Conservation (phyloP, 1,140 invertebrate genomes). For the Drosophila pseudoananassae region DNA sequence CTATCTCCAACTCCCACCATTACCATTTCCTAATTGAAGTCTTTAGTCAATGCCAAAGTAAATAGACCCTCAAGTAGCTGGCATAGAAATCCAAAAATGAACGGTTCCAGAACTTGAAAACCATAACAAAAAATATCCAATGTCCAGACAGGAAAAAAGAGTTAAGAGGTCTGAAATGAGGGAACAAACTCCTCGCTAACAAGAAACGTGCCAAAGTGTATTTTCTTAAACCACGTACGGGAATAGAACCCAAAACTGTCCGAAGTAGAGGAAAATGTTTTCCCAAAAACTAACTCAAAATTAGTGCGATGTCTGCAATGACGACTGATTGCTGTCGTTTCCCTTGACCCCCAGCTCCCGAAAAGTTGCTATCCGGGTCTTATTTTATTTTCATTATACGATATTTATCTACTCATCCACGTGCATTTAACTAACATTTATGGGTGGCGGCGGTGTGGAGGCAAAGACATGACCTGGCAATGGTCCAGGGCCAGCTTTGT, state of each 20-base stretch:
- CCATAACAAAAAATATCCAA: constrained; percentile 40
- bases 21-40: constrained; percentile 50
- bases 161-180: not conserved
- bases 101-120: constrained; percentile 1
- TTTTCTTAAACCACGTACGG: constrained; percentile 75
- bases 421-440: constrained; percentile 75
- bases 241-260: constrained; percentile 3
- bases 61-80: constrained; percentile 49
- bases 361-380: constrained; percentile 52
- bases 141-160: constrained; percentile 49
- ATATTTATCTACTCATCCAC: constrained; percentile 83
- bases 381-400: constrained; percentile 81
- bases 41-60: constrained; percentile 62
- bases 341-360: not conserved
- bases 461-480: constrained; percentile 36
- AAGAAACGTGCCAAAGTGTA: constrained; percentile 81
- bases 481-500: constrained; percentile 29
- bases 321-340: constrained; percentile 68
- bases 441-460: constrained; percentile 9
- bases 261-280: constrained; percentile 37
- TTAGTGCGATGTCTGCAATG: constrained; percentile 74
- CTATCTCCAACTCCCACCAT: not conserved
- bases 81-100: constrained; percentile 23
- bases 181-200: constrained; percentile 63
- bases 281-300: constrained; percentile 72